Evolutionary conservation across 2,113 vertebrate species (phyloP).

Genomic region (Triplophysa rosa): DNA sequence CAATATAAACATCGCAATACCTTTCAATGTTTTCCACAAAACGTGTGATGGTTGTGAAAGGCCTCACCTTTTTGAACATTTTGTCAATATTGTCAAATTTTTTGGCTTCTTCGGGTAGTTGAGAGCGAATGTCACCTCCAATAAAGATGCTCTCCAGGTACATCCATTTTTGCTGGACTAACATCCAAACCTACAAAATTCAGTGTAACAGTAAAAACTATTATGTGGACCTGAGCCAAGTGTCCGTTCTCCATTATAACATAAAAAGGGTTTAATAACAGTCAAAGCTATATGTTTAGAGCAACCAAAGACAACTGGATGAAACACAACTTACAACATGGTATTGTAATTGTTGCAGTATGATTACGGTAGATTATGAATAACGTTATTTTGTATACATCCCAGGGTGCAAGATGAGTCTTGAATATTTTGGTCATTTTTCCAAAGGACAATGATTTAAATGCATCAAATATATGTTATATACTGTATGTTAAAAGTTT

Average conservation of each 20-base stretch:
- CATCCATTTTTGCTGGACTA: constrained; percentile 97
- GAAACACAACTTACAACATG: no score
- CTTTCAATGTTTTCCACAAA: background rate
- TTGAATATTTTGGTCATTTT: no score
- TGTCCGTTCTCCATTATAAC: background rate
- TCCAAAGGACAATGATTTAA: no score
- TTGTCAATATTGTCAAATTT: constrained; percentile 89
- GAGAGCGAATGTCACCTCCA: constrained; percentile 86
- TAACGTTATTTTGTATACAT: no score
- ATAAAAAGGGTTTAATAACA: no score
- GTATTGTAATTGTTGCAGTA: no score
- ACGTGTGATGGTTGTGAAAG: background rate
- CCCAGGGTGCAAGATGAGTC: no score
- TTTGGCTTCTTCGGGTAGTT: constrained; percentile 89
- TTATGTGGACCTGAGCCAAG: background rate
- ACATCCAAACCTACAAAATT: constrained; percentile 82
- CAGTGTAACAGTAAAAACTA: background rate
- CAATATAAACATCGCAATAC: background rate
- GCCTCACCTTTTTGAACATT: constrained; percentile 85
- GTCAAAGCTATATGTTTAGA: no score
- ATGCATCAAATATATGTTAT: no score
- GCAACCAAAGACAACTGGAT: no score
- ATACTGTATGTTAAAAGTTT: no score
- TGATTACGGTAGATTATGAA: no score
- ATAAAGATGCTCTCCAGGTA: constrained; percentile 96